Evolutionary conservation across 92 coral and sea anemone genomes (phyloP).

Genomic region (Virgularia gustaviana): DNA sequence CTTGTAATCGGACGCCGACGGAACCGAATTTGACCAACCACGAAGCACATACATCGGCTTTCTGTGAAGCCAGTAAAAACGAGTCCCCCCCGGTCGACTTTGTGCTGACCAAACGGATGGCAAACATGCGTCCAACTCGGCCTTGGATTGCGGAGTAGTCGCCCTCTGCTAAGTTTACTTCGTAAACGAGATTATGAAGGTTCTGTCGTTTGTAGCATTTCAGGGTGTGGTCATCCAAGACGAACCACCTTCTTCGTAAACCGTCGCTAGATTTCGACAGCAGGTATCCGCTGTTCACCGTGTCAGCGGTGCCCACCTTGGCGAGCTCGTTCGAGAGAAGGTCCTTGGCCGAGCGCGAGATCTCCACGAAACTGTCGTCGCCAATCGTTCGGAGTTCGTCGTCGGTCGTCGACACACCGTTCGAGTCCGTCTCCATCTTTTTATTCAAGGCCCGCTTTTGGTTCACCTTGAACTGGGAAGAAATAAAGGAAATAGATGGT

Average conservation of each 20-base stretch:
- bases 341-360: slow-evolving; percentile 8
- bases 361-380: slow-evolving; percentile 26
- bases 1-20: slow-evolving; percentile 28
- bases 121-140: slow-evolving; percentile 23
- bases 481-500: no score
- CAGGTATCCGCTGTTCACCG: slow-evolving; percentile 2
- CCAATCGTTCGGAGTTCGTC: slow-evolving; percentile 10
- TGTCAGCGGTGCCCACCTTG: not conserved
- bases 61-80: slow-evolving; percentile 26
- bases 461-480: not conserved
- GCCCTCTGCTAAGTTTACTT: slow-evolving; percentile 3
- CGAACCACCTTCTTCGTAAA: slow-evolving; percentile 10
- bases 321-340: not conserved
- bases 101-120: slow-evolving; percentile 7
- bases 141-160: slow-evolving; percentile 26
- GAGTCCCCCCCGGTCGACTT: not conserved
- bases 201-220: slow-evolving; percentile 32
- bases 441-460: slow-evolving; percentile 4
- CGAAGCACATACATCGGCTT: slow-evolving; percentile 25
- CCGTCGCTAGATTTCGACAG: slow-evolving; percentile 20
- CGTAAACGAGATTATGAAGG: slow-evolving; percentile 6
- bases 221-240: slow-evolving; percentile 9
- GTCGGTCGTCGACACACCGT: not conserved
- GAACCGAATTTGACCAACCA: slow-evolving; percentile 24
- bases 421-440: not conserved